Evolutionary conservation across 2,113 vertebrate species (phyloP), one percentile per base, ranked within the genome.

Genomic region (Megaleporinus macrocephalus): DNA sequence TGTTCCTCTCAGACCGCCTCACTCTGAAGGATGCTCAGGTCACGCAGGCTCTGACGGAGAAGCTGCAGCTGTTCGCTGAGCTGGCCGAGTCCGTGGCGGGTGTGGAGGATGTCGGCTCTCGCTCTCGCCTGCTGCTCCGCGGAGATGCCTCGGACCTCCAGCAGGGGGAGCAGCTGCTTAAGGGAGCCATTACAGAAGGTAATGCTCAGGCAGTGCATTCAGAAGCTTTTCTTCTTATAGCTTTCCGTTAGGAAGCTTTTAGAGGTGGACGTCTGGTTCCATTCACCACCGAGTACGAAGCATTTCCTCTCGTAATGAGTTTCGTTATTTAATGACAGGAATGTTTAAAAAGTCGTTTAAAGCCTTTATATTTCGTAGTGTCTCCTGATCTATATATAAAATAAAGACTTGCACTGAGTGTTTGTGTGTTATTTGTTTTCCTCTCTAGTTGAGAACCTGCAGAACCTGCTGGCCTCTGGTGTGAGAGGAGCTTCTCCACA

Each of bases 61-160:
- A 99, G 91, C 94, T 97, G 26, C 96, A 96, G 89, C 94, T 98
- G 85, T 98, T 96, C 90, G 89, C 93, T 0, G 96, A 97, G 47
- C 95, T 98, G 93, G 92, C 94, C 0, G 96, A 96, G 80, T 86
- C 94, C 71, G 84, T 94, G 70, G 87, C 87, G 0, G 94, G 95
- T 0, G 86, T 94, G 5, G 96, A 97, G 75, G 95, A 97, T 3
- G 0, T 80, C 0, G 86, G 87, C 0, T 87, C 90, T 0, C 92
- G 84, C 0, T 69, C 90, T 0, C 89, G 87, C 12, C 89, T 95
- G 18, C 90, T 98, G 36, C 89, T 96, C 41, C 92, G 94, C 0
- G 96, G 94, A 0, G 96, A 97, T 1, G 75, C 87, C 68, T 87
- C 94, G 0, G 97, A 97, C 81, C 95, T 93, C 88, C 93, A 95